Evolutionary conservation across 1,140 invertebrate genomes (phyloP).

Genomic region (Homalodisca vitripennis): DNA sequence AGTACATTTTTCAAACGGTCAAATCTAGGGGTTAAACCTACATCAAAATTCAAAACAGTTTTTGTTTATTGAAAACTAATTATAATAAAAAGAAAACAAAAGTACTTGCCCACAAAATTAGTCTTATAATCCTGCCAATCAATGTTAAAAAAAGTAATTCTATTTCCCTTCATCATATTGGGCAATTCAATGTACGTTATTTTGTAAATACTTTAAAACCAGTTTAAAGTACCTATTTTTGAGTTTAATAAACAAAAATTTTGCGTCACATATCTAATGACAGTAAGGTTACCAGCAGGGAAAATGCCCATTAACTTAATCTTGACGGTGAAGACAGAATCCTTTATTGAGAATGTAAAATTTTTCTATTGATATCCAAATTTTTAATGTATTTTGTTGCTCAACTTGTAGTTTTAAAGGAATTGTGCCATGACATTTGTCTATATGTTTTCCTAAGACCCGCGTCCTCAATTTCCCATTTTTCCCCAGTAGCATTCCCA

Average conservation of each 20-base stretch:
- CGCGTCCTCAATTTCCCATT: neutral
- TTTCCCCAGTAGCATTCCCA: neutral
- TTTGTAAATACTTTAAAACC: neutral
- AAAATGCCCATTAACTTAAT: constrained; percentile 1
- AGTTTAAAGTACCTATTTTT: no score
- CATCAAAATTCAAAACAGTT: no score
- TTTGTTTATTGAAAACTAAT: no score
- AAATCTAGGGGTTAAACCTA: no score
- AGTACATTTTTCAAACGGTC: no score
- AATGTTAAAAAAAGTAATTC: neutral
- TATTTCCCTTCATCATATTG: neutral
- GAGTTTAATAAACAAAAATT: neutral
- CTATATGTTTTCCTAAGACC: neutral
- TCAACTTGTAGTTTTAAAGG: neutral
- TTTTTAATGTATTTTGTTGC: neutral
- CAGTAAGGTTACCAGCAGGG: neutral
- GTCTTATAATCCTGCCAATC: neutral
- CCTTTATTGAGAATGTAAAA: neutral
- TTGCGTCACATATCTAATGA: neutral
- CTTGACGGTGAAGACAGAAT: neutral
- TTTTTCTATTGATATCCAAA: neutral
- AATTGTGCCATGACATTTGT: constrained; percentile 1
- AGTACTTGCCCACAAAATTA: no score
- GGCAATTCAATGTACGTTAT: neutral
- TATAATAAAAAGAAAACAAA: no score